Percentiles rank a stretch among this genome's conserved stretches.
Conservation (phyloP, 2,888 invertebrate species). For the Scelioninae gen. 2 region DNA sequence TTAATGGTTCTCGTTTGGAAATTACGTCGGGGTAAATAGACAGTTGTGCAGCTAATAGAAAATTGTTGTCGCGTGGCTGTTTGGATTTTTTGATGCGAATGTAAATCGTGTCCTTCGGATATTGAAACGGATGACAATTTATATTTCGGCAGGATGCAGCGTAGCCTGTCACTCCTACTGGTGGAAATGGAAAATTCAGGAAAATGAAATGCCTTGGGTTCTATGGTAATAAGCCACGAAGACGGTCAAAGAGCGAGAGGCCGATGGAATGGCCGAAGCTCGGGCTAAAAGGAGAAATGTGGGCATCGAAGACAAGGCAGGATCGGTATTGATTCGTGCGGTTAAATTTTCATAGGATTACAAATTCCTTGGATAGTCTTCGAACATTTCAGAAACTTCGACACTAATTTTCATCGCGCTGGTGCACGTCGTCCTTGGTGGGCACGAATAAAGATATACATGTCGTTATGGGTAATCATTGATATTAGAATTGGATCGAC, state of each 20-base stretch:
- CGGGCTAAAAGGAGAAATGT: conserved; percentile 56
- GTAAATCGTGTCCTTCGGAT: conserved; percentile 38
- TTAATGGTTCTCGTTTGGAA: no score
- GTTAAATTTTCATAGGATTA: conserved; percentile 64
- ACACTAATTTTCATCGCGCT: conserved; percentile 27
- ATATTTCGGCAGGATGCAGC: conserved; percentile 45
- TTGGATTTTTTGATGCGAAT: conserved; percentile 6
- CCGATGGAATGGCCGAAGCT: conserved; percentile 56
- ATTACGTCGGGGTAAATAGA: no score
- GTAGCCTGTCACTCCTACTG: conserved; percentile 29
- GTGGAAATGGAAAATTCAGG: conserved; percentile 65
- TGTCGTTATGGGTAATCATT: no score
- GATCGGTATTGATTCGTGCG: conserved; percentile 64
- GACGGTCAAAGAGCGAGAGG: conserved; percentile 36
- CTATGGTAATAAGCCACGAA: conserved; percentile 62
- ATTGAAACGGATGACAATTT: conserved; percentile 43
- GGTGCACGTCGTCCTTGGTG: conserved; percentile 4
- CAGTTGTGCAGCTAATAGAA: no score
- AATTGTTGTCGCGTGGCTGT: no score
- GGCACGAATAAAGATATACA: conserved; percentile 6
- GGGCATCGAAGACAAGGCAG: conserved; percentile 44
- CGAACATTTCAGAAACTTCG: conserved; percentile 27
- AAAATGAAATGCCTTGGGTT: conserved; percentile 67
- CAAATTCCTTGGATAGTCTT: conserved; percentile 30
- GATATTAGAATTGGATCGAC: no score